These are phyloP conservation scores for Formicarius rufipectus DNA, from an alignment of 2,113 vertebrate genomes.

Conservation along the genomic window DNA sequence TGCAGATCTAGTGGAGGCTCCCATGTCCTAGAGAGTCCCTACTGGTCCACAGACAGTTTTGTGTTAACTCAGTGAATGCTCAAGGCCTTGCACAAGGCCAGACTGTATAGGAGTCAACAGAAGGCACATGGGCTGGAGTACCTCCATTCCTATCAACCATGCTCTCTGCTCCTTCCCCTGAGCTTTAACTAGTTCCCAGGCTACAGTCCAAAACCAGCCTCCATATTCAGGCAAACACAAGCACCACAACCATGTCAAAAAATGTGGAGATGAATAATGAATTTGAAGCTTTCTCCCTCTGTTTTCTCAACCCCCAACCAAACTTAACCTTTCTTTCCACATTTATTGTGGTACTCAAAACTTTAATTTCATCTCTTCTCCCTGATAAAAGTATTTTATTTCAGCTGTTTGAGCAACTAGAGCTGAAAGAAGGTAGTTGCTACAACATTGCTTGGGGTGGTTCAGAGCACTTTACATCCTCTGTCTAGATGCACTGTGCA, in stretches of 20 bases:
- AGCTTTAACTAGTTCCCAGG: neutral
- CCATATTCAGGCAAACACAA: neutral
- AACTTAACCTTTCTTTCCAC: neutral
- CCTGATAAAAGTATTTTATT: neutral
- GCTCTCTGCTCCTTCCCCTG: neutral
- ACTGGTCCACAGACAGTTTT: neutral
- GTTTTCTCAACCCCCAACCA: neutral
- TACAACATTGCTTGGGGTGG: neutral
- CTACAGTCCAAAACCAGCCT: neutral
- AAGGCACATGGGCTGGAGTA: neutral
- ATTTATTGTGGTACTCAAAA: neutral
- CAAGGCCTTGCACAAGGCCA: neutral
- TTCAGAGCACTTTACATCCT: neutral
- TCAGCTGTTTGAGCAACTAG: neutral
- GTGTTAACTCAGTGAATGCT: neutral
- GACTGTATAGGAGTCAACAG: neutral
- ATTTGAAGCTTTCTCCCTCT: neutral
- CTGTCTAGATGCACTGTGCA: neutral
- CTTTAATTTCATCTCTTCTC: neutral
- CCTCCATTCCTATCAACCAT: neutral
- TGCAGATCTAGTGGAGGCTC: neutral
- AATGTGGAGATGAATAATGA: neutral
- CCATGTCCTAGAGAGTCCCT: neutral
- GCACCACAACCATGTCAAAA: neutral
- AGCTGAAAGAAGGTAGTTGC: neutral